Base-by-base conservation (phyloP, 2,888 invertebrate species). In the Oegoconia quadripuncta region DNA sequence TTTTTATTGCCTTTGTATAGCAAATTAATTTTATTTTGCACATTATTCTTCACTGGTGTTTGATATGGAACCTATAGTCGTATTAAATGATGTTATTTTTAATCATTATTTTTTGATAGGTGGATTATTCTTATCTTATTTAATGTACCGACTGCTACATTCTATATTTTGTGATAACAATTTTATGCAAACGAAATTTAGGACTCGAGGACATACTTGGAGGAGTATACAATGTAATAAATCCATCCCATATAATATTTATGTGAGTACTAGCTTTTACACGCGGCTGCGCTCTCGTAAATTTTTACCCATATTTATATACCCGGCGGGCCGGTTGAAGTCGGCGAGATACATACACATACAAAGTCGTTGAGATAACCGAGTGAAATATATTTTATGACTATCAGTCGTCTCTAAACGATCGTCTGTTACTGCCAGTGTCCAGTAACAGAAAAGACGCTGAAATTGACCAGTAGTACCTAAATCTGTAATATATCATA, bases 211-310 rank as follows among this genome's bases (percentile, higher is more conserved):
- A 3, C 88, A 88, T 51, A 77, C 78, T 37, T 88, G 88, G 88
- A 78, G 84, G 60, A 88, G 81, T 64, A 88, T 88, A 51, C 80
- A 86, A 52, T 84, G 82, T 50, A 84, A 86, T 59, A 88, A 87
- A 68, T 81, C 84, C 4, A 64, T 88, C 46, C 88, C 87, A 1
- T 88, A 86, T 48, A 87, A 77, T 58, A 83, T 77, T 52, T 64
- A 78, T 49, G 88, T 88, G 55, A 80, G 86, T 78, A 34, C 13
- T 4, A 23, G 18, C 17, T 23, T 15, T 32, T n/a, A 37, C 16
- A 33, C n/a, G n/a, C n/a, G n/a, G n/a, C n/a, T n/a, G n/a, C n/a
- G n/a, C n/a, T n/a, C n/a, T n/a, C n/a, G n/a, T n/a, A n/a, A n/a
- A n/a, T n/a, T n/a, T n/a, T n/a, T n/a, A n/a, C n/a, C n/a, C n/a